Percentiles rank a stretch among this genome's conserved stretches.
phyloP scores from a whole-genome alignment of 2,113 vertebrate genomes.

The Origma solitaria region DNA sequence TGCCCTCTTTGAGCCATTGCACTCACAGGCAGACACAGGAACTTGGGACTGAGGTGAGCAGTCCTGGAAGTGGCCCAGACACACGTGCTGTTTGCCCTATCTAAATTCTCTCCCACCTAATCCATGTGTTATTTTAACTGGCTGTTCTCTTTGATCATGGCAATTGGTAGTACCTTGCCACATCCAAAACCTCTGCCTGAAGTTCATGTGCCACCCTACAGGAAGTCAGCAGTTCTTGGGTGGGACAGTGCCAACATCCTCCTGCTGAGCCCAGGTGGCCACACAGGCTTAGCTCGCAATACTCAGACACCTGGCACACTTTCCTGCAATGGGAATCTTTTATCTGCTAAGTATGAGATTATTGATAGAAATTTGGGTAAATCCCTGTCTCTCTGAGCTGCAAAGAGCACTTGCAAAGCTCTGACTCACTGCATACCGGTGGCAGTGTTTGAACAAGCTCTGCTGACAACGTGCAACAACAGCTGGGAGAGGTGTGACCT shows the following conservation, averaged over 20 bases:
- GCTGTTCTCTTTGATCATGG: not conserved
- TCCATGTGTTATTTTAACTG: slow-evolving; percentile 11
- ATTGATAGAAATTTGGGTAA: not conserved
- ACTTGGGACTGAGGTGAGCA: slow-evolving; percentile 16
- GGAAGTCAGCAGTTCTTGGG: not conserved
- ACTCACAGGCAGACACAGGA: not conserved
- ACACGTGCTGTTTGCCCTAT: not conserved
- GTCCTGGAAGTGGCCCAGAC: not conserved
- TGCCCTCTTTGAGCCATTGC: not conserved
- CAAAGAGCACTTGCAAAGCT: not conserved
- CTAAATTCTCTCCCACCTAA: slow-evolving; percentile 7
- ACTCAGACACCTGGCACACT: not conserved
- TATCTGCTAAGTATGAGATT: not conserved
- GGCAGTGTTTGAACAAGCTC: not conserved
- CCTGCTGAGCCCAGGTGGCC: not conserved
- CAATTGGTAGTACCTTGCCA: not conserved
- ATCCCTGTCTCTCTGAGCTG: not conserved
- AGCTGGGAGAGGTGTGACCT: slow-evolving; percentile 29
- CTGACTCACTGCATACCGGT: not conserved
- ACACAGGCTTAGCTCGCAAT: accelerated
- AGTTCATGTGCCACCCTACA: not conserved
- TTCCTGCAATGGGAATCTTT: not conserved
- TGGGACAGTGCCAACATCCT: not conserved
- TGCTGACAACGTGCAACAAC: not conserved
- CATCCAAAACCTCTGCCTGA: not conserved